Conservation (phyloP, 2,888 invertebrate genomes). For the Chaetogeoica ovagalla region DNA sequence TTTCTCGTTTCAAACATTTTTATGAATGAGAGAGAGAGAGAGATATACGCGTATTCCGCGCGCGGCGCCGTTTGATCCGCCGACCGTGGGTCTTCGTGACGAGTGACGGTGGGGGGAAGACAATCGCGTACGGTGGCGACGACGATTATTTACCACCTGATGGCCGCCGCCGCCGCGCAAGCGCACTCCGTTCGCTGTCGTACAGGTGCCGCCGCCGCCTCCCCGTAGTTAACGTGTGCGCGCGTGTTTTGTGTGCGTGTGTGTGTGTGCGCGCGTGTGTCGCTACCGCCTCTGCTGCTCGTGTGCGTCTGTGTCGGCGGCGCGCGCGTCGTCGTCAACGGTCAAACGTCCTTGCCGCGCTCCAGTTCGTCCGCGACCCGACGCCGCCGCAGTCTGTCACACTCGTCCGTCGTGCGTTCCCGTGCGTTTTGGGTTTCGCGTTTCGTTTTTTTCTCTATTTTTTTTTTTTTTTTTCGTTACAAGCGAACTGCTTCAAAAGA, state of each 20-base stretch:
- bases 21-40: no score
- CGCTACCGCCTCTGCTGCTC: constrained; percentile 33
- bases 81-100: no score
- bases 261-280: constrained; percentile 25
- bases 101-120: neutral
- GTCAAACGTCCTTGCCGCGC: constrained; percentile 53
- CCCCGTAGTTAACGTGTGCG: no score
- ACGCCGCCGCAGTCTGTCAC: constrained; percentile 26
- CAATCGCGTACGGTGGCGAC: neutral
- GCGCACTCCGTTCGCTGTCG: constrained; percentile 31
- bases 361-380: constrained; percentile 52
- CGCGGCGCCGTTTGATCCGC: no score
- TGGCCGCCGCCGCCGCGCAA: constrained; percentile 38
- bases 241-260: neutral
- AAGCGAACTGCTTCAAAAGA: no score
- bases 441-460: no score
- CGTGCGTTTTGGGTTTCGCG: no score
- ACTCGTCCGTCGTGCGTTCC: neutral
- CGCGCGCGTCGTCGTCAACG: constrained; percentile 52
- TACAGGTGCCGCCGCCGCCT: constrained; percentile 31
- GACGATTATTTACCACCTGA: constrained; percentile 38
- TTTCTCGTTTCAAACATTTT: no score
- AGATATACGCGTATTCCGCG: no score
- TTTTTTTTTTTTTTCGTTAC: no score
- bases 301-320: constrained; percentile 25